phyloP scores from a whole-genome alignment of 2,113 vertebrate genomes.

The Apeltes quadracus region DNA sequence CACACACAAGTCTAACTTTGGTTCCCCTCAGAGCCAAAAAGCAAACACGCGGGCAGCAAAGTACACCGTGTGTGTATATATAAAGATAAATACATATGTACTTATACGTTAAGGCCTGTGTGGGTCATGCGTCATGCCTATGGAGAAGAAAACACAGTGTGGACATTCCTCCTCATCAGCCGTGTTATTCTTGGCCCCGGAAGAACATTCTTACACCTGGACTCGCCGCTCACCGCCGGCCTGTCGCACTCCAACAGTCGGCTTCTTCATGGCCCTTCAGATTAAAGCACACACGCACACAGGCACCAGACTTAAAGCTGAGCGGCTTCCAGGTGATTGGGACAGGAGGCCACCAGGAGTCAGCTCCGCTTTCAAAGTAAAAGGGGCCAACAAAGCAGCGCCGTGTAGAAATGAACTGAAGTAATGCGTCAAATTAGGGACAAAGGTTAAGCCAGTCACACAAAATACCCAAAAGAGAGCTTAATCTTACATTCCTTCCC shows the following conservation, averaged over 20 bases:
- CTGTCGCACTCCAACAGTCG: slow-evolving; percentile 40
- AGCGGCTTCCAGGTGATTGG: slow-evolving; percentile 17
- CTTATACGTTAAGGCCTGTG: background rate
- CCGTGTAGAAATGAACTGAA: background rate
- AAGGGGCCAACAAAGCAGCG: background rate
- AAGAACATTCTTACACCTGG: slow-evolving; percentile 61
- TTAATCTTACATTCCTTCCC: background rate
- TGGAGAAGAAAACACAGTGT: slow-evolving; percentile 35
- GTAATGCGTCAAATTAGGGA: background rate
- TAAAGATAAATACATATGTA: no score
- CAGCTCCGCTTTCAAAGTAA: slow-evolving; percentile 48
- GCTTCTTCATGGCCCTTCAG: slow-evolving; percentile 36
- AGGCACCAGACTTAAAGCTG: slow-evolving; percentile 9
- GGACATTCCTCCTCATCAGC: slow-evolving; percentile 56
- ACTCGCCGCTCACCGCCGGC: slow-evolving; percentile 40
- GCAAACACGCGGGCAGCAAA: slow-evolving; percentile 46
- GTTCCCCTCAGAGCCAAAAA: slow-evolving; percentile 20
- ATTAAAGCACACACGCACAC: slow-evolving; percentile 38
- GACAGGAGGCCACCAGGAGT: background rate
- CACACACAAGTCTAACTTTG: slow-evolving; percentile 13
- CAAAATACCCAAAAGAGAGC: background rate
- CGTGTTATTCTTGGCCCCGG: slow-evolving; percentile 69
- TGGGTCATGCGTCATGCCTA: slow-evolving; percentile 39
- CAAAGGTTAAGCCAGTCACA: background rate
- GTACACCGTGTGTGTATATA: slow-evolving; percentile 27